These are phyloP conservation scores for Lithobates sylvaticus DNA, from an alignment of 2,797 vertebrate genomes.

Conservation along the genomic window DNA sequence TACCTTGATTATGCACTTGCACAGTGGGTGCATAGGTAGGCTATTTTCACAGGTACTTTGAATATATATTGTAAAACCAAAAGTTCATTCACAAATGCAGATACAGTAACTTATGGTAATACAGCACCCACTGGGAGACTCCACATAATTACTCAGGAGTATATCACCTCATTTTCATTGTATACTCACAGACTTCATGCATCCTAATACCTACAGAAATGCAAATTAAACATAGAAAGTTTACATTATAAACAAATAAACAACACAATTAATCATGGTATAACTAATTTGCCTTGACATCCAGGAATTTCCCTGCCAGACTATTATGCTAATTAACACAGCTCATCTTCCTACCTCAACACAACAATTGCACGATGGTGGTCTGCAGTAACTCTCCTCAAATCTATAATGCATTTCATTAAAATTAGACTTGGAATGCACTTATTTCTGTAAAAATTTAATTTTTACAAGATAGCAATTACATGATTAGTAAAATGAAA, in stretches of 20 bases:
- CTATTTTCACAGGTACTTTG: too few relatives aligned
- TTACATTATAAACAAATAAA: constrained; percentile 59
- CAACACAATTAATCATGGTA: constrained; percentile 42
- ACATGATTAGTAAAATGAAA: not conserved
- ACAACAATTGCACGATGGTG: constrained; percentile 3
- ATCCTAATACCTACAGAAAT: constrained; percentile 49
- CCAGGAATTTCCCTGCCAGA: constrained; percentile 35
- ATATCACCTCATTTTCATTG: constrained; percentile 37
- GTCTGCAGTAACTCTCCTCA: not conserved
- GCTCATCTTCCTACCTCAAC: not conserved
- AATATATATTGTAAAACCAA: too few relatives aligned
- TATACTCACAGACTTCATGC: constrained; percentile 10
- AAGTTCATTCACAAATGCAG: not conserved
- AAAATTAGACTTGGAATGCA: constrained; percentile 3
- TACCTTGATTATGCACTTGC: too few relatives aligned
- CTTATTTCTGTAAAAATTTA: not conserved
- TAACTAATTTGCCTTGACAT: constrained; percentile 57
- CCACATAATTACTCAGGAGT: constrained; percentile 4
- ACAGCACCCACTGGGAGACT: not conserved
- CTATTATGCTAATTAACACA: constrained; percentile 56
- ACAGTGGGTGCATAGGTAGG: too few relatives aligned
- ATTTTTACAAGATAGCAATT: constrained; percentile 7
- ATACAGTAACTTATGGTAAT: not conserved
- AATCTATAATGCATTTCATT: not conserved
- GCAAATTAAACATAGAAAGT: constrained; percentile 49